Base-by-base conservation (phyloP, 2,113 vertebrate genomes). In the Odobenus rosmarus region DNA sequence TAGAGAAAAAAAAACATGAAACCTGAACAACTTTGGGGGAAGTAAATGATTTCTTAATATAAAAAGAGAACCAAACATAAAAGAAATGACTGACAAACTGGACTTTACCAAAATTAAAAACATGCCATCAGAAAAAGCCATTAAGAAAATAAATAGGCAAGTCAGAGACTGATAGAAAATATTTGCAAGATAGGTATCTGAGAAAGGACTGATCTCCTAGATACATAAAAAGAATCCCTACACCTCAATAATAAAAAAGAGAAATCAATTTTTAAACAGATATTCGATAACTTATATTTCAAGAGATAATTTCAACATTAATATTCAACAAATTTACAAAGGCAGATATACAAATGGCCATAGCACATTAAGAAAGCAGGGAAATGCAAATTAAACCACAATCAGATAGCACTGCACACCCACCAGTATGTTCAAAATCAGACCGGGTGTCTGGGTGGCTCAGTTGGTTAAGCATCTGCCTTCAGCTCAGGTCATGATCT, bases 31-130 rank as follows among this genome's bases (percentile, higher is more conserved):
- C 12, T 46, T 77, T 76, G 24, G n/a, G 23, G 53, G 28, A 88
- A 53, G 2, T 61, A 46, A 59, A 88, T 92, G 39, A 79, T 80
- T 67, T 91, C 39, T 85, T 90, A 96, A 59, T 33, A 71, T 10
- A 64, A 24, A 42, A 80, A 85, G 42, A 55, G 1, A 14, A 67
- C 69, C 36, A 82, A 28, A 82, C n/a, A 51, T 49, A 57, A 67
- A 59, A 26, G 59, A 61, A 77, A 46, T 82, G 26, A 88, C 21
- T 67, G 59, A 88, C 64, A 85, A 24, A 71, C 12, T 93, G 67
- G 21, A 24, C n/a, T 90, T 55, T 18, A 67, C 49, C 76, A 93
- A 83, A 96, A 77, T 74, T 61, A 24, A 87, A 93, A 93, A 59
- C 36, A 57, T n/a, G 71, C 11, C 36, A n/a, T 69, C 42, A 72